Evolutionary conservation across 2,113 vertebrate species (phyloP).

Genomic region (Megatriorchis doriae): DNA sequence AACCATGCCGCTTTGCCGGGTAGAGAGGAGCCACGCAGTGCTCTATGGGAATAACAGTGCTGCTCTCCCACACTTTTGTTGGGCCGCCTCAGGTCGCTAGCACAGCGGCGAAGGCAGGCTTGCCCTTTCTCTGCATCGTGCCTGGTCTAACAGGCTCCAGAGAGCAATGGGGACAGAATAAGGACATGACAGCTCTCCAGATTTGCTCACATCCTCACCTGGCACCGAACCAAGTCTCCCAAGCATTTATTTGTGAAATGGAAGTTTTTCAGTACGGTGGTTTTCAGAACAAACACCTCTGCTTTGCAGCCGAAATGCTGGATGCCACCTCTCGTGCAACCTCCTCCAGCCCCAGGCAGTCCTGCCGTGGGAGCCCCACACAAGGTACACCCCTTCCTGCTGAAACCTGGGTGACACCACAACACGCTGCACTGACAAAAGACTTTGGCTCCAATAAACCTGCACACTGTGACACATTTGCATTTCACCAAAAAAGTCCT

Average conservation of each 20-base stretch:
- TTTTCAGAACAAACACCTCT: neutral
- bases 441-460: neutral
- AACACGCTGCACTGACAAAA: neutral
- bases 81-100: accelerated
- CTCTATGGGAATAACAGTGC: neutral
- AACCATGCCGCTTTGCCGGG: neutral
- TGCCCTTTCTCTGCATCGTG: accelerated
- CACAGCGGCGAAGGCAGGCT: neutral
- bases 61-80: neutral
- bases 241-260: neutral
- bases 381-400: neutral
- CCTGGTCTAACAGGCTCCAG: neutral
- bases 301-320: neutral
- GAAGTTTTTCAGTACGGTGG: neutral
- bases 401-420: neutral
- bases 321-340: neutral
- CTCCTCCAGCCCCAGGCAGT: neutral
- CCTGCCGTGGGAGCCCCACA: neutral
- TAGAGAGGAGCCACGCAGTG: neutral
- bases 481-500: neutral
- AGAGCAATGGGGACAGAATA: neutral
- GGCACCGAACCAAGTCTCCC: neutral
- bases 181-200: neutral
- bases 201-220: neutral
- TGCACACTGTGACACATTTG: neutral